phyloP scores from a whole-genome alignment of 2,113 vertebrate genomes.

The Sus scrofa region DNA sequence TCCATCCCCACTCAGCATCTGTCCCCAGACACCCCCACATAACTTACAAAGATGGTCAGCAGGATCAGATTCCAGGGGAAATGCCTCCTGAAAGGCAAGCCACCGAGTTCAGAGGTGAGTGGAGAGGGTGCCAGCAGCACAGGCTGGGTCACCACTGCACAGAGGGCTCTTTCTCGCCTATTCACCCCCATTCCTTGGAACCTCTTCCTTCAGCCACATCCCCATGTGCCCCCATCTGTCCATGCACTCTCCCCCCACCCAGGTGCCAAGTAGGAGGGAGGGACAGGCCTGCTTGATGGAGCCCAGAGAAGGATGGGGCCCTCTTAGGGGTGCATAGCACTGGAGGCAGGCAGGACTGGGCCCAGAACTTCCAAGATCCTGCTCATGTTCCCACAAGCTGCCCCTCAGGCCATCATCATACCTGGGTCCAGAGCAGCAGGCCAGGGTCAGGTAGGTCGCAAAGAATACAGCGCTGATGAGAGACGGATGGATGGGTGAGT shows the following conservation, averaged over 20 bases:
- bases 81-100: constrained; percentile 91
- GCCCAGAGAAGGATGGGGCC: neutral
- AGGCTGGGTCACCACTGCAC: neutral
- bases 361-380: neutral
- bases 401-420: constrained; percentile 74
- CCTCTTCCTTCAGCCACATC: neutral
- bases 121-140: neutral
- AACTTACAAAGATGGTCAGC: constrained; percentile 95
- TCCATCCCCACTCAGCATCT: neutral
- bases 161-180: neutral
- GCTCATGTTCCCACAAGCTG: neutral
- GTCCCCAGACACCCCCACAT: neutral
- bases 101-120: neutral
- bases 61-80: constrained; percentile 98
- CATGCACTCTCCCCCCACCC: neutral
- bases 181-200: neutral
- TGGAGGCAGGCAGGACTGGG: neutral
- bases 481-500: neutral
- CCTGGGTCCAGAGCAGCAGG: constrained; percentile 95
- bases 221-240: neutral
- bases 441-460: constrained; percentile 94
- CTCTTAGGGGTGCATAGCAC: neutral
- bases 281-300: neutral
- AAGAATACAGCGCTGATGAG: constrained; percentile 94
- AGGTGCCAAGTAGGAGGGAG: neutral